Evolutionary conservation across 2,113 vertebrate species (phyloP).

Genomic region (Misgurnus anguillicaudatus): DNA sequence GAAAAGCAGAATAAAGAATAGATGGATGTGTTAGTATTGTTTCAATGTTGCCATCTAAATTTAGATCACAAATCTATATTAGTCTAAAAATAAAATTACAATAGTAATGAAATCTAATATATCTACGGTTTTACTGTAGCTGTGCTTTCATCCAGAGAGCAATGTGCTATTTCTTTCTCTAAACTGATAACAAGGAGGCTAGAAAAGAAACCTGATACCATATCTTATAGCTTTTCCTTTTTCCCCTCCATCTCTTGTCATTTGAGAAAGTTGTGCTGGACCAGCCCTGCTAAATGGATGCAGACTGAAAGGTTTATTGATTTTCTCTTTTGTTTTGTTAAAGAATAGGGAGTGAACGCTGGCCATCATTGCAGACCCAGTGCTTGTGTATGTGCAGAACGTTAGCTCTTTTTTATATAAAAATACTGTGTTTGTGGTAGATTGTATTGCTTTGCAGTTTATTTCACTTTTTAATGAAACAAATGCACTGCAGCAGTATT

Average conservation of each 20-base stretch:
- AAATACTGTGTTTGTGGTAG: not conserved
- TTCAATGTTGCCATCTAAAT: not conserved
- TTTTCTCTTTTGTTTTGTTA: conserved; percentile 62
- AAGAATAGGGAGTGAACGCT: conserved; percentile 50
- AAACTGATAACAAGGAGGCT: conserved; percentile 1
- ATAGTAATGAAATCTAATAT: not conserved
- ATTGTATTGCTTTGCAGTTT: not conserved
- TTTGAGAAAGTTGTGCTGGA: conserved; percentile 60
- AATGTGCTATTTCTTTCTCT: rapidly evolving
- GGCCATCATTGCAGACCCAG: conserved; percentile 27
- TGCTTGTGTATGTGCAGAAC: conserved; percentile 29
- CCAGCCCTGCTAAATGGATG: conserved; percentile 60
- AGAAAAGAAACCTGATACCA: conserved; percentile 48
- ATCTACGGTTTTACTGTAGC: conserved; percentile 1
- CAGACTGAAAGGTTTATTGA: conserved; percentile 63
- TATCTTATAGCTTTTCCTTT: conserved; percentile 32
- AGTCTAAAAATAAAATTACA: not conserved
- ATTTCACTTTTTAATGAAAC: too few relatives aligned
- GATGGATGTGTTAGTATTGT: too few relatives aligned
- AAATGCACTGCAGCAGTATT: too few relatives aligned
- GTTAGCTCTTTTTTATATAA: not conserved
- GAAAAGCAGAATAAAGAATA: too few relatives aligned
- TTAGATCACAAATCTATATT: not conserved
- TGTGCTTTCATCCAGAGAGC: not conserved
- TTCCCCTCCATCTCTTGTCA: conserved; percentile 48